Percentiles rank a stretch among this genome's conserved stretches.
These are phyloP conservation scores for Myotis davidii DNA, from an alignment of 2,113 vertebrate genomes.

Conservation along the genomic window DNA sequence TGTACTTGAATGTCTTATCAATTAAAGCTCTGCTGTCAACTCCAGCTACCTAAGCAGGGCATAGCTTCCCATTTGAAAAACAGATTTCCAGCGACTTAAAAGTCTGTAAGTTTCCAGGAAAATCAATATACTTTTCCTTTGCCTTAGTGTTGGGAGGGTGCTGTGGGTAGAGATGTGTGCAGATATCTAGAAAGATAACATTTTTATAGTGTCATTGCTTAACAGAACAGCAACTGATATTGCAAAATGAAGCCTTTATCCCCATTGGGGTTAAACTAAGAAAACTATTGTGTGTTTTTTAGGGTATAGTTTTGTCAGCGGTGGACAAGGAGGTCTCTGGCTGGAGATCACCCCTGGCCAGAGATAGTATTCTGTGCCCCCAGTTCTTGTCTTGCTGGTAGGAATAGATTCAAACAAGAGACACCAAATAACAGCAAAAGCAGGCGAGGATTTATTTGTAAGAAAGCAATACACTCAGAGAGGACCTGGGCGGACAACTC, in stretches of 20 bases:
- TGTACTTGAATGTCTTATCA: slow-evolving; percentile 16
- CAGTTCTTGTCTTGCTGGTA: too few species aligned
- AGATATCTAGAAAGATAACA: neutral
- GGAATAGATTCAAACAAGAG: too few species aligned
- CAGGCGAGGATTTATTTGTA: too few species aligned
- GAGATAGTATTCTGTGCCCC: too few species aligned
- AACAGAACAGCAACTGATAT: neutral
- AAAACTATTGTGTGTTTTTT: neutral
- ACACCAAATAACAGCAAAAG: too few species aligned
- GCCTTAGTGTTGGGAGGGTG: neutral
- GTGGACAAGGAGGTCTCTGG: too few species aligned
- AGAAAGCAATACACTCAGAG: too few species aligned
- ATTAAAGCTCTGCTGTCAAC: neutral
- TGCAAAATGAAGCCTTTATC: neutral
- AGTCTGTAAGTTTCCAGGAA: neutral
- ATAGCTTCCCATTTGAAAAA: neutral
- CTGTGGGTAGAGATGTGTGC: neutral
- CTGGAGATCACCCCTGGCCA: too few species aligned
- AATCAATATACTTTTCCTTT: neutral
- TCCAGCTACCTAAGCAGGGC: neutral
- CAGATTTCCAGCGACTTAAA: neutral
- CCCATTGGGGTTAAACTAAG: neutral
- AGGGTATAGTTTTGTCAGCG: neutral
- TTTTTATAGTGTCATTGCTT: neutral
- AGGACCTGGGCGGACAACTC: too few species aligned